These are phyloP conservation scores for Mormyrops attenuatus DNA, from an alignment of 2,797 vertebrate genomes.

Conservation along the genomic window DNA sequence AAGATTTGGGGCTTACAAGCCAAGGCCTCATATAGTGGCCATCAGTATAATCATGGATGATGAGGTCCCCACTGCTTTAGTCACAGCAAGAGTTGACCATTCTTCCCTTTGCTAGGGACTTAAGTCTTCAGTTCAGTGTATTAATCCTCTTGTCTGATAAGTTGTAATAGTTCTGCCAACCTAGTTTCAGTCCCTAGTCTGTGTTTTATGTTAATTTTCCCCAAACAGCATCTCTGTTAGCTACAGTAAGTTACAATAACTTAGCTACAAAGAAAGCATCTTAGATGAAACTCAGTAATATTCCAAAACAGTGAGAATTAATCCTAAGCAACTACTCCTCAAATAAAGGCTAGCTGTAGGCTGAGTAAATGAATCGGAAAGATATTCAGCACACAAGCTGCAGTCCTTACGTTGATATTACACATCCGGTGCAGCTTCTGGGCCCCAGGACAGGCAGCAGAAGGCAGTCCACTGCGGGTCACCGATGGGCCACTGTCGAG, in stretches of 20 bases:
- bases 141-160: conserved; percentile 8
- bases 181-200: background rate
- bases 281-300: background rate
- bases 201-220: background rate
- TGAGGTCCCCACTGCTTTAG: background rate
- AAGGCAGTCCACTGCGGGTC: conserved; percentile 27
- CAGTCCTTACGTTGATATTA: conserved; percentile 72
- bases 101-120: background rate
- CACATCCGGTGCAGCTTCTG: conserved; percentile 77
- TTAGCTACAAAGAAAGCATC: background rate
- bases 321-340: background rate
- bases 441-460: conserved; percentile 60
- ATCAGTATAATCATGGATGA: background rate
- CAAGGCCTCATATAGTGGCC: background rate
- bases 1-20: background rate
- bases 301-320: background rate
- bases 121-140: background rate
- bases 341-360: background rate
- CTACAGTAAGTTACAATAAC: background rate
- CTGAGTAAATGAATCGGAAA: background rate
- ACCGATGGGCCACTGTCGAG: conserved; percentile 38
- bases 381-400: background rate
- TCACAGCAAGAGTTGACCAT: background rate
- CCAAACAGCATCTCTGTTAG: background rate
- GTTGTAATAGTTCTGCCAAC: background rate